Evolutionary conservation across 2,797 vertebrate species (phyloP), one percentile per base, ranked within the genome.

Genomic region (Tenualosa thibaudeaui): DNA sequence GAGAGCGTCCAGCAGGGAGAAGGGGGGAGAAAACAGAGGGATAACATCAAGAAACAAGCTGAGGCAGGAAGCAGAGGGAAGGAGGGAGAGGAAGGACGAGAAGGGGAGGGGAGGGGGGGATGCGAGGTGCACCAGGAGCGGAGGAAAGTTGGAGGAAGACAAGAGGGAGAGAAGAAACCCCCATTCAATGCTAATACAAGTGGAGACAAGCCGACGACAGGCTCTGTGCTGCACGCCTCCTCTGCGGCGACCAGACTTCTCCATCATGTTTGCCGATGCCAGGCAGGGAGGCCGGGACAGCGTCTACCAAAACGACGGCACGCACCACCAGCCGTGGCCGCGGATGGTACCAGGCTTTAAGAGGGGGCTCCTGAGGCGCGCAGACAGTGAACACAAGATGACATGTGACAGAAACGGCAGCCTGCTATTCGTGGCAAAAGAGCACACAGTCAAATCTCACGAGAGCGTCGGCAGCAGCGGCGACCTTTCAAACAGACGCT

Each of bases 221-320:
- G 86, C 37, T 86, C 43, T 84, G 87, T 87, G 89, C 89, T 82
- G 91, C 91, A 92, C 71, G 5, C 92, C 50, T 86, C 92, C 84
- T 82, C 88, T 90, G 92, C 89, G 85, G 85, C 89, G 84, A 85
- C 90, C 81, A 89, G 91, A 92, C 87, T 88, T 78, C 71, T 91
- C 89, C 86, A 88, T 91, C 92, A 95, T 95, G 95, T 94, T 95
- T 90, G 93, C 94, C 82, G 93, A 95, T 91, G 92, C 92, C 87
- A 91, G 91, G 88, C 86, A 85, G 5, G 89, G 37, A 46, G 71
- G 40, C 71, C 71, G 40, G 71, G 71, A 78, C 71, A 78, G 13
- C 2, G 5, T 46, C 40, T 22, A 46, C 71, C 71, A 43, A 78
- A 78, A 78, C 71, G 46, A 46, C 71, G 37, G 37, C 71, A 78